Percentiles rank a stretch among this genome's conserved stretches.
These are phyloP conservation scores for Copidosoma aretas DNA, from an alignment of 2,888 invertebrate species.

Conservation along the genomic window DNA sequence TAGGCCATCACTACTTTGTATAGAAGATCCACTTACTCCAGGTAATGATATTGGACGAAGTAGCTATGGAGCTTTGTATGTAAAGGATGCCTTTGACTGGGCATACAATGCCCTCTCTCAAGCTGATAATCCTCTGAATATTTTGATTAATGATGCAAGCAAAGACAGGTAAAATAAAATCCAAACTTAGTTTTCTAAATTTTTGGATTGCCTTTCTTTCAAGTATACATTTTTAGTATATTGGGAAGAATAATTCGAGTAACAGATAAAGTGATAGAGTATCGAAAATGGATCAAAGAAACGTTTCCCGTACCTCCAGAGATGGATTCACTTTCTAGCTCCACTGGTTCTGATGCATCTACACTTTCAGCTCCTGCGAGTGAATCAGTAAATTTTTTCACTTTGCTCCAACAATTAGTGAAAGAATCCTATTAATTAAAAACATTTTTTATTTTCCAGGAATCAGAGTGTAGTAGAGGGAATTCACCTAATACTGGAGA, in stretches of 20 bases:
- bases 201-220: not conserved
- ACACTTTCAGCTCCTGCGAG: constrained; percentile 61
- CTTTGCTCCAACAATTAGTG: not conserved
- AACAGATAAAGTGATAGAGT: constrained; percentile 88
- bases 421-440: too few relatives aligned
- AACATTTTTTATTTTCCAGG: constrained; percentile 44
- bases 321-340: constrained; percentile 59
- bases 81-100: constrained; percentile 94
- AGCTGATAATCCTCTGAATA: constrained; percentile 70
- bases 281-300: constrained; percentile 73
- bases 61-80: constrained; percentile 91
- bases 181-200: not conserved
- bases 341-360: constrained; percentile 61
- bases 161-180: constrained; percentile 59
- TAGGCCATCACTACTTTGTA: constrained; percentile 91
- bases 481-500: constrained; percentile 60
- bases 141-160: constrained; percentile 65
- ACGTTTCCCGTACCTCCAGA: constrained; percentile 60
- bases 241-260: constrained; percentile 91
- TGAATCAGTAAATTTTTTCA: constrained; percentile 55
- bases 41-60: constrained; percentile 98
- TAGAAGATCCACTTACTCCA: constrained; percentile 95
- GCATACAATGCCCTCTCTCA: constrained; percentile 86
- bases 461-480: constrained; percentile 61
- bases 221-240: constrained; percentile 65